Evolutionary conservation across 2,888 invertebrate genomes (phyloP), one percentile per base, ranked within the genome.

Genomic region (Lysandra coridon): DNA sequence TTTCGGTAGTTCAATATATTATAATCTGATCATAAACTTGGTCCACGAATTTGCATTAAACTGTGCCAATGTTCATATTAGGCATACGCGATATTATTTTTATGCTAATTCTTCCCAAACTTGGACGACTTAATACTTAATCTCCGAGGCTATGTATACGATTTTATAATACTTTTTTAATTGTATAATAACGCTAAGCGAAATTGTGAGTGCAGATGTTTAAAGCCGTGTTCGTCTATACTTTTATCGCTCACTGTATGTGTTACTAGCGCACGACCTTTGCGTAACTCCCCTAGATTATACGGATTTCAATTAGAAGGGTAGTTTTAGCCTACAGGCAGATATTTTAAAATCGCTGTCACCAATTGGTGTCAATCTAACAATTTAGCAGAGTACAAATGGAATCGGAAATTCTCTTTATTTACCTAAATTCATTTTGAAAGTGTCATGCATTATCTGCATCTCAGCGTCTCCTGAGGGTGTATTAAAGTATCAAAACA

Each of bases 401-500:
- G 57, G 17, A 57, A 17, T 57, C 30, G 23, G 30, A 64, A 12
- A 64, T 64, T 64, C 10, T 64, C 12, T 30, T 64, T 30, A 33
- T 69, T 33, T 14, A 14, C 30, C 14, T 17, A 69, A 69, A 69
- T 69, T 74, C 73, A 37, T 17, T 44, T 74, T 6, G 44, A n/a
- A 74, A 73, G 44, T 74, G 44, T 44, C 74, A 44, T 44, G 74
- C 44, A 44, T 74, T 74, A 74, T 74, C 74, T 44, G 74, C 74
- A 74, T 44, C 74, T 44, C 44, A 74, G 10, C 44, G 74, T 44
- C 23, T 74, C 44, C 23, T 74, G 74, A 40, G 23, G 44, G n/a
- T 74, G 74, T 74, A 40, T 40, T 73, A 73, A 74, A 74, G 74
- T 74, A 44, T 74, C n/a, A 3, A 74, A 74, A 74, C 44, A 74